A percentile compares a stretch with the other conserved stretches of the same genome.
phyloP scores from a whole-genome alignment of 2,888 invertebrate genomes.

The Lasius fuliginosus region DNA sequence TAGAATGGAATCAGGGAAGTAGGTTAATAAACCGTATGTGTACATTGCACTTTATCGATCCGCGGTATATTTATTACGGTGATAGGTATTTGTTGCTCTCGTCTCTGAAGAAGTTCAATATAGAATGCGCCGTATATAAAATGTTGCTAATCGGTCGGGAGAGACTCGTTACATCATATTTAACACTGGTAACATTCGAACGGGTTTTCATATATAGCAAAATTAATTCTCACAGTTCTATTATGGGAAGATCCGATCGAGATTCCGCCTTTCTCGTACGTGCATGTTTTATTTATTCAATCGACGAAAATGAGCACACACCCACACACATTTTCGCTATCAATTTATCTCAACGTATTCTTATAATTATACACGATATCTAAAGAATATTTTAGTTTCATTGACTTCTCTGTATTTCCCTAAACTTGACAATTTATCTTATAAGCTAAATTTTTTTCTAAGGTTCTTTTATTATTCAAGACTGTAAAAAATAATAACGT shows the following conservation, averaged over 20 bases:
- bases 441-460: not conserved
- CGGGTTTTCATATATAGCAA: not conserved
- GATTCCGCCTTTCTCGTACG: not conserved
- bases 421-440: not conserved
- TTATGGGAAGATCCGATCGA: constrained; percentile 9
- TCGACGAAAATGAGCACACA: not conserved
- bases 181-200: not conserved
- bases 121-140: constrained; percentile 34
- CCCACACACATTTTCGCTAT: not conserved
- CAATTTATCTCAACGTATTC: not conserved
- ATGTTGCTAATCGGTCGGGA: constrained; percentile 21
- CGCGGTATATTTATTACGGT: constrained; percentile 48
- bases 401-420: not conserved
- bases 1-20: constrained; percentile 51
- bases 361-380: not conserved
- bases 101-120: constrained; percentile 24
- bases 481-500: not conserved
- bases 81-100: constrained; percentile 50
- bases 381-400: not conserved
- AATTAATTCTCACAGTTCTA: constrained; percentile 25
- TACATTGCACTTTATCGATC: constrained; percentile 57
- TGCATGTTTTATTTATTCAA: constrained; percentile 11
- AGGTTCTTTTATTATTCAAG: not conserved
- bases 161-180: not conserved
- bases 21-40: constrained; percentile 56